phyloP scores from a whole-genome alignment of 2,113 vertebrate species.

The Pygoscelis adeliae region DNA sequence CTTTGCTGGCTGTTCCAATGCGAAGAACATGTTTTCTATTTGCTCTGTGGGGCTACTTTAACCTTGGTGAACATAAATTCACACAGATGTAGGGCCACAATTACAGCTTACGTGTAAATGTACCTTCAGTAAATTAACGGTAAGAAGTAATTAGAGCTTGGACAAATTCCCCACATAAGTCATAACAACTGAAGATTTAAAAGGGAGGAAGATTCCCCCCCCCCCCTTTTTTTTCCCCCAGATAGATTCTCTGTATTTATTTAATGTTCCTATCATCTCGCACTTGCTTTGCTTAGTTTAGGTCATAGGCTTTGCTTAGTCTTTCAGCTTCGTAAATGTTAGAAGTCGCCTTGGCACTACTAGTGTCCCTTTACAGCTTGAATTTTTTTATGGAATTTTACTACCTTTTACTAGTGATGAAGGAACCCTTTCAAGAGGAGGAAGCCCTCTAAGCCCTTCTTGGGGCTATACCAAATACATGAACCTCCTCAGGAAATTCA shows the following conservation, averaged over 20 bases:
- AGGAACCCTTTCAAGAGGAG: neutral
- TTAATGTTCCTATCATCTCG: neutral
- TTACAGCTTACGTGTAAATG: neutral
- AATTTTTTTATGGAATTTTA: neutral
- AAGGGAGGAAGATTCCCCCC: neutral
- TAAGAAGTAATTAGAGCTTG: neutral
- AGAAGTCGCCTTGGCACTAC: neutral
- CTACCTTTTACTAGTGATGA: neutral
- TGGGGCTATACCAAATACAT: neutral
- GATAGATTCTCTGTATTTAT: neutral
- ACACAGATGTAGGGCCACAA: neutral
- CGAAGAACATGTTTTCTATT: neutral
- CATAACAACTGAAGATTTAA: neutral
- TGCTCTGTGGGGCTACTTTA: neutral
- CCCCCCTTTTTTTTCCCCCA: fast-evolving
- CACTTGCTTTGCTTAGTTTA: neutral
- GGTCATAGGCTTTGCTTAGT: neutral
- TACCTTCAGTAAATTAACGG: neutral
- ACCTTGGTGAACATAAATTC: neutral
- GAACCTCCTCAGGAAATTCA: neutral
- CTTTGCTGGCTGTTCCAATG: neutral
- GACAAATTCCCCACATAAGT: neutral
- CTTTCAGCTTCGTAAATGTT: neutral
- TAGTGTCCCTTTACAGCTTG: neutral
- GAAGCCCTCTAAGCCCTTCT: neutral